Conservation (phyloP, 2,113 vertebrate species). For the Lepus europaeus region DNA sequence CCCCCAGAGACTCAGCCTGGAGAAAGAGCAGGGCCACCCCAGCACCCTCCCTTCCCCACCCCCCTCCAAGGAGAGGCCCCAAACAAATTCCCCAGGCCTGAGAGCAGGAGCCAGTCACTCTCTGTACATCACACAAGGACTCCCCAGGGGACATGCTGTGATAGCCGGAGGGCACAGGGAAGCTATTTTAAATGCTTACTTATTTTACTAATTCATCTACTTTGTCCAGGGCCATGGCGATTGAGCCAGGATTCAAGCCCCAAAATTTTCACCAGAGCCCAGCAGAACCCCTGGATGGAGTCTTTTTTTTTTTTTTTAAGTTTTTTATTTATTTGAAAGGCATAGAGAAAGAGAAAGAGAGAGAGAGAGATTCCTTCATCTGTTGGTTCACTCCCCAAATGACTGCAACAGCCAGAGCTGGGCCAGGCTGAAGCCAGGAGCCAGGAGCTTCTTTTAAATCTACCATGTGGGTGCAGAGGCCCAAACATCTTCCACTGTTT, state of each 20-base stretch:
- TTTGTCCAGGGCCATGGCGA: background rate
- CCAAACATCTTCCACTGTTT: no score
- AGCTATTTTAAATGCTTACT: background rate
- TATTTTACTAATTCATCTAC: no score
- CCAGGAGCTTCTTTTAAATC: no score
- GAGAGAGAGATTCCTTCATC: no score
- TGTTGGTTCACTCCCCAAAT: no score
- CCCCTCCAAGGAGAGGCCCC: no score
- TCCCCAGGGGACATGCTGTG: background rate
- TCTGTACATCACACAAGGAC: background rate
- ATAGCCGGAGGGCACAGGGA: background rate
- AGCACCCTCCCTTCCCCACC: background rate
- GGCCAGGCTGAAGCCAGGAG: no score
- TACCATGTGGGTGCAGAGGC: no score
- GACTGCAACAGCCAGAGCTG: no score
- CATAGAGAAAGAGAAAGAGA: no score
- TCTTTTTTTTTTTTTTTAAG: background rate
- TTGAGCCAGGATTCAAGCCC: background rate
- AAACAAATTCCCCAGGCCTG: background rate
- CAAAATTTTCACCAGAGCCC: background rate
- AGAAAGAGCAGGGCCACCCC: background rate
- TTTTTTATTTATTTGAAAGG: no score
- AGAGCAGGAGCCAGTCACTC: background rate
- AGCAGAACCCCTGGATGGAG: background rate
- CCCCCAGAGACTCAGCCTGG: background rate